Evolutionary conservation across 2,797 vertebrate genomes (phyloP).

Genomic region (Paratrypauchen microcephalus): DNA sequence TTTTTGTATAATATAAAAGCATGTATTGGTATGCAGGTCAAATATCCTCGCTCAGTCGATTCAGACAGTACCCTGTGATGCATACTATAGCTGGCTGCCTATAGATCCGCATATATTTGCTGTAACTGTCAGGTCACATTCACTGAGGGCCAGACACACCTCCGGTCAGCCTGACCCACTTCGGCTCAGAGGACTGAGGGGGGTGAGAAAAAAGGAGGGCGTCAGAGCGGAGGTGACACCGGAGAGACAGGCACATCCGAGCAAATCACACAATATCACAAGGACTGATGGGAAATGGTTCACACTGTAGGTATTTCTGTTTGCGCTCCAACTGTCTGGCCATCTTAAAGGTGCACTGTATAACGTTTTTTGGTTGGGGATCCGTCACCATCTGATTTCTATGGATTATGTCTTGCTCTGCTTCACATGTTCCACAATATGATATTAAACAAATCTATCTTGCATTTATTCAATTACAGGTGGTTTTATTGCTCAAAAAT

Average conservation of each 20-base stretch:
- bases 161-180: conserved; percentile 54
- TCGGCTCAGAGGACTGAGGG: conserved; percentile 28
- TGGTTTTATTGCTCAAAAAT: no score
- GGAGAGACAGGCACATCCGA: conserved; percentile 3
- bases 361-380: no score
- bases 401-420: no score
- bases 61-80: not conserved
- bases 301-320: not conserved
- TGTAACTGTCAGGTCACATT: conserved; percentile 36
- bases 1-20: not conserved
- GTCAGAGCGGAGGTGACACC: conserved; percentile 32
- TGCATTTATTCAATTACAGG: no score
- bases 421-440: no score
- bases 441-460: no score
- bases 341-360: no score
- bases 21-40: not conserved
- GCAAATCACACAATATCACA: not conserved
- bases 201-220: conserved; percentile 23
- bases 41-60: not conserved
- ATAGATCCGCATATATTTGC: conserved; percentile 17
- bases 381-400: no score
- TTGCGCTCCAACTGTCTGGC: not conserved
- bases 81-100: conserved; percentile 13
- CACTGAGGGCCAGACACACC: conserved; percentile 31
- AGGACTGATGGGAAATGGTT: not conserved